Evolutionary conservation across 2,113 vertebrate species (phyloP).

Genomic region (Barnardius zonarius): DNA sequence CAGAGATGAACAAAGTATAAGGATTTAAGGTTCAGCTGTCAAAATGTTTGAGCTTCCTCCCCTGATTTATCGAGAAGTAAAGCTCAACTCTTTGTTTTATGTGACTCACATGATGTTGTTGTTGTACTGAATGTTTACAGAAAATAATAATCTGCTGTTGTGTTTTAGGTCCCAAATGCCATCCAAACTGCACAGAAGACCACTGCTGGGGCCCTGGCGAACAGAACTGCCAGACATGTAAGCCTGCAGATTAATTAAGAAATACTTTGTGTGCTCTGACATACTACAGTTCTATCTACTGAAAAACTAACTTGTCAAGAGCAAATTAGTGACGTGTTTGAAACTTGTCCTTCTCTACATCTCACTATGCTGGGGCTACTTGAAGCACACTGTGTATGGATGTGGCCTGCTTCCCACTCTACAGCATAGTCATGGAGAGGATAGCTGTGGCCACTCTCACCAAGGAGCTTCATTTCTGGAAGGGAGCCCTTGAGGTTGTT

Average conservation of each 20-base stretch:
- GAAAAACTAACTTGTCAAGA: neutral
- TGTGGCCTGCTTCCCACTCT: rapidly evolving
- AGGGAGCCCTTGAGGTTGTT: neutral
- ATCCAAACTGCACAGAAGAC: slow-evolving; percentile 81
- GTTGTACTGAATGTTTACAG: neutral
- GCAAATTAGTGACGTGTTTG: neutral
- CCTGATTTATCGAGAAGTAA: neutral
- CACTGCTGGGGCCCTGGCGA: slow-evolving; percentile 89
- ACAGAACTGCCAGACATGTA: slow-evolving; percentile 90
- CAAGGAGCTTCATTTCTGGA: neutral
- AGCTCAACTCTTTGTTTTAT: neutral
- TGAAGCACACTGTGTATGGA: neutral
- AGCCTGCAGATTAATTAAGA: slow-evolving; percentile 58
- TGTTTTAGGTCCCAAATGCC: slow-evolving; percentile 83
- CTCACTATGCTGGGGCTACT: neutral
- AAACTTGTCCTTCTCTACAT: neutral
- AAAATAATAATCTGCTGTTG: neutral
- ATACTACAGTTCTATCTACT: neutral
- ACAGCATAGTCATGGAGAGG: rapidly evolving
- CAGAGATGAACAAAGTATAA: neutral
- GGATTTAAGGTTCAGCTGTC: neutral
- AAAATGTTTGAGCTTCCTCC: neutral
- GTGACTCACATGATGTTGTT: neutral
- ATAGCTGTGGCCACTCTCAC: rapidly evolving
- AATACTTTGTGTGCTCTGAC: neutral